Conservation (phyloP, 2,113 vertebrate genomes). For the Varanus komodoensis region DNA sequence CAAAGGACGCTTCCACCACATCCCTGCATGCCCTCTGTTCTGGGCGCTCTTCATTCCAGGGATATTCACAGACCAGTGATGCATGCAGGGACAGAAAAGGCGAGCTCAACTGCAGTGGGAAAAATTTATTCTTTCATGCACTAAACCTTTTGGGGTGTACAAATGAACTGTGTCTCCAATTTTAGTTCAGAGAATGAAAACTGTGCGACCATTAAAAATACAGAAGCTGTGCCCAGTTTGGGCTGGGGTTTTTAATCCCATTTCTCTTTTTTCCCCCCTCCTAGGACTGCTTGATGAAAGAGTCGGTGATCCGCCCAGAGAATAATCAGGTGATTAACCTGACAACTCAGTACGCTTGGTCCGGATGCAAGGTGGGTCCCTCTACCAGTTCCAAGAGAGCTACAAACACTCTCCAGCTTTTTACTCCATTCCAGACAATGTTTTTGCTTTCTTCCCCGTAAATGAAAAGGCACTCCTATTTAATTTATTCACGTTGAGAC, state of each 20-base stretch:
- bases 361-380: constrained; percentile 86
- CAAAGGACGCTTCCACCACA: background rate
- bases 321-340: constrained; percentile 97
- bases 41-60: background rate
- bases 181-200: background rate
- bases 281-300: constrained; percentile 92
- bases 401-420: too few species aligned
- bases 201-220: too few species aligned
- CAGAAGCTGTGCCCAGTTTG: background rate
- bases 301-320: constrained; percentile 89
- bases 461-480: background rate
- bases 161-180: background rate
- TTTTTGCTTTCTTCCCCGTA: background rate
- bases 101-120: background rate
- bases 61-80: background rate
- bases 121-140: background rate
- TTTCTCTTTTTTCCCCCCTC: background rate
- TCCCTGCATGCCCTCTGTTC: background rate
- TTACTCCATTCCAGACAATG: too few species aligned
- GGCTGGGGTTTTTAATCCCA: background rate
- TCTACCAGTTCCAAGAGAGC: background rate
- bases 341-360: constrained; percentile 92
- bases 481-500: background rate
- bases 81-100: background rate
- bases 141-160: background rate